phyloP scores from a whole-genome alignment of 2,888 invertebrate genomes.

The Micropterix aruncella region DNA sequence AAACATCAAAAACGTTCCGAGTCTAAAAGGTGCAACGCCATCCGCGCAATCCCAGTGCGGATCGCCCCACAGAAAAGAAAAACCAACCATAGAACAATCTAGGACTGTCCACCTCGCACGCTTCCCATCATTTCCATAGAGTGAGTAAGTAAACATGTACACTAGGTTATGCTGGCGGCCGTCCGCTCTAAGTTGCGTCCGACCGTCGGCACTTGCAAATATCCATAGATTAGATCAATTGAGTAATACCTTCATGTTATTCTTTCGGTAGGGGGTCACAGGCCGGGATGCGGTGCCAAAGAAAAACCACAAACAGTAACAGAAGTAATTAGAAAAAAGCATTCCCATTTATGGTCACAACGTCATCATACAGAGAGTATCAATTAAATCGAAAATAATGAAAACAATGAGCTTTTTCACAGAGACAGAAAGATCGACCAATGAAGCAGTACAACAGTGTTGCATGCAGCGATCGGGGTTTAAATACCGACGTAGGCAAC shows the following conservation, averaged over 20 bases:
- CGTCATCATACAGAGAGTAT: constrained; percentile 3
- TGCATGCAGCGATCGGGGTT: neutral
- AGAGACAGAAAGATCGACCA: neutral
- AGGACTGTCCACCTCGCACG: too few relatives aligned
- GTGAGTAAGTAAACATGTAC: too few relatives aligned
- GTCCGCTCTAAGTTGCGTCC: too few relatives aligned
- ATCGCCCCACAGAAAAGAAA: neutral
- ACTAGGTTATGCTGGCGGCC: too few relatives aligned
- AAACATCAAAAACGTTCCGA: neutral
- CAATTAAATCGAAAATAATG: too few relatives aligned
- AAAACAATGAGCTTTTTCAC: too few relatives aligned
- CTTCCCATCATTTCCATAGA: too few relatives aligned
- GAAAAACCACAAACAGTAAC: constrained; percentile 56
- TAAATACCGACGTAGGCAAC: too few relatives aligned
- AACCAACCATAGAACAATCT: neutral
- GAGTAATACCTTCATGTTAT: constrained; percentile 40
- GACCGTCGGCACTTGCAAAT: too few relatives aligned
- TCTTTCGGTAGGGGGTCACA: constrained; percentile 50
- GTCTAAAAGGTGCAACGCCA: neutral
- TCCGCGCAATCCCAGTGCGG: neutral
- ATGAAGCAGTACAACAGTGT: neutral
- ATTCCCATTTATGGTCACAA: constrained; percentile 41
- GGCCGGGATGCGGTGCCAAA: constrained; percentile 53
- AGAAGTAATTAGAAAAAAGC: constrained; percentile 52
- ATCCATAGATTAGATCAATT: too few relatives aligned